Evolutionary conservation across 1,140 invertebrate species (phyloP), one percentile per base, ranked within the genome.

Genomic region (Micrasema minimum): DNA sequence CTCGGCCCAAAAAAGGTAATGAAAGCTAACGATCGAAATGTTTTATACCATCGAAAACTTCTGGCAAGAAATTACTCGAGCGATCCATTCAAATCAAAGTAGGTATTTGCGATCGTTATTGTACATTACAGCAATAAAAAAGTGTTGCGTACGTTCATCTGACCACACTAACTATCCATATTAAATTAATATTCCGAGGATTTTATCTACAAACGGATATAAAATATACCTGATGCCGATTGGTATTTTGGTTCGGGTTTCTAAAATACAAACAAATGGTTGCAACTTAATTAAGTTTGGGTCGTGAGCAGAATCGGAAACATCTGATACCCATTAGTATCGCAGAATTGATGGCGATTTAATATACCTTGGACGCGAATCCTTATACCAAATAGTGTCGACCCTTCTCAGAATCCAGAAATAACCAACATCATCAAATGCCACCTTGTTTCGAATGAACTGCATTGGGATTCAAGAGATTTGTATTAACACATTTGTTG

Each of bases 11-110:
- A 66, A 55, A 22, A 23, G 50, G 48, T 38, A 50, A 66, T 48
- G 48, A 66, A 62, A 66, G 11, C 16, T 14, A 41, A 59, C 35
- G 55, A 59, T 59, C 35, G 14, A 38, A 59, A 59, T 59, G 14
- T 59, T 59, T 59, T 14, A 38, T 38, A 59, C 18, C 50, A 26
- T 31, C 50, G 11, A 23, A 14, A 9, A 18, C 55, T 38, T 59
- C 37, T 5, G 26, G 26, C 22, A 6, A 55, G 14, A 31, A 55
- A 55, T 55, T 26, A 16, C n/a, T 23, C 23, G 23, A 10, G 4
- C 0, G 38, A 41, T 38, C 37, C 37, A 59, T 38, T 38, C 35
- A 43, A 41, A 38, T 20, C n/a, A 31, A 31, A 31, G 26, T n/a
- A n/a, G n/a, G n/a, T 31, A 31, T 31, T 31, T 7, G 26, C 3